These are phyloP conservation scores for Hydraecia micacea DNA, from an alignment of 2,888 invertebrate species.

Conservation along the genomic window DNA sequence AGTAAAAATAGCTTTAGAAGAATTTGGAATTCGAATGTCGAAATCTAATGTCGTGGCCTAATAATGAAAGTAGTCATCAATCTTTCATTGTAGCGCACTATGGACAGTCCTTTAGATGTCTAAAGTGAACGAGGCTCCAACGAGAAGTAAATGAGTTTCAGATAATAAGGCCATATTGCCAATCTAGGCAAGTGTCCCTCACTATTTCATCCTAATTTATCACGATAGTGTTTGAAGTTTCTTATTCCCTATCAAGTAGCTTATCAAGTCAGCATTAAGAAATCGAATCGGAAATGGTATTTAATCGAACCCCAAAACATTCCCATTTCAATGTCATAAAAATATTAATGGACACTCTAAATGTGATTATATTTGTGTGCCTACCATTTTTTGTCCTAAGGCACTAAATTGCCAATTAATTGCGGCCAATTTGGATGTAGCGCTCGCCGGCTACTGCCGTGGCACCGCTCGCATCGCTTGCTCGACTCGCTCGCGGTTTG, in stretches of 20 bases:
- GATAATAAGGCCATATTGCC: slow-evolving; percentile 38
- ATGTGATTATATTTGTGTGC: not conserved
- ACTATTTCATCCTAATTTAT: slow-evolving; percentile 29
- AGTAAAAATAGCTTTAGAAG: not conserved
- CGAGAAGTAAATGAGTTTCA: slow-evolving; percentile 37
- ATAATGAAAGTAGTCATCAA: not conserved
- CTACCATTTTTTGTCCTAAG: not conserved
- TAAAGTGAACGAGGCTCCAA: slow-evolving; percentile 8
- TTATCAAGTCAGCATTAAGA: not conserved
- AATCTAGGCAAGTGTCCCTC: slow-evolving; percentile 21
- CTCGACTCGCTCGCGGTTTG: not conserved
- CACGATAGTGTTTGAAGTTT: slow-evolving; percentile 7
- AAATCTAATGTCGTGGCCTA: too few species aligned
- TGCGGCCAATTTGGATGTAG: not conserved
- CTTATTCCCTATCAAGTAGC: not conserved
- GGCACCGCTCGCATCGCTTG: not conserved
- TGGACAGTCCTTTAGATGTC: not conserved
- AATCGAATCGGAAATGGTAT: too few species aligned
- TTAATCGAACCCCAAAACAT: not conserved
- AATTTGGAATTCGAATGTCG: not conserved
- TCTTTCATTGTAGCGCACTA: slow-evolving; percentile 34
- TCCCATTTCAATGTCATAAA: not conserved
- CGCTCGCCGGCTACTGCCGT: not conserved
- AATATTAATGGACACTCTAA: not conserved
- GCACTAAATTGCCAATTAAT: not conserved